These are phyloP conservation scores for Ascaphus truei DNA, from an alignment of 2,113 vertebrate genomes.

Conservation along the genomic window DNA sequence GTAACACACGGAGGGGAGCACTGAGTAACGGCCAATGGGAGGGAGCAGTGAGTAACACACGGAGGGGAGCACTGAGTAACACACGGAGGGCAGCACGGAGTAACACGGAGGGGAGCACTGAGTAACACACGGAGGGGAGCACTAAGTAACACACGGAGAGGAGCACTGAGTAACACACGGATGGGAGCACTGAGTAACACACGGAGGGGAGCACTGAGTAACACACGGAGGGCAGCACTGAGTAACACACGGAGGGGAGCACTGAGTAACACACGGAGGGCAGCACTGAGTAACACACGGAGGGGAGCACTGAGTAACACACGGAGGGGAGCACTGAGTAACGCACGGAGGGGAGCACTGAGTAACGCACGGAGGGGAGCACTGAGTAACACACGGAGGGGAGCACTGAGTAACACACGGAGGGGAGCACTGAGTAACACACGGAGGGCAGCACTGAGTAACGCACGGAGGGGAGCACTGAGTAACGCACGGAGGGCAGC, in stretches of 20 bases:
- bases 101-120: background rate
- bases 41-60: background rate
- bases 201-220: accelerated
- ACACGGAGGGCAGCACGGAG: accelerated
- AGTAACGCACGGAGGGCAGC: no score
- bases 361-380: no score
- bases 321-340: accelerated
- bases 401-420: no score
- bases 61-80: accelerated
- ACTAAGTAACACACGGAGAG: no score
- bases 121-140: accelerated
- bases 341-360: accelerated
- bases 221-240: background rate
- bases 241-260: background rate
- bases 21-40: no score
- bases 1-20: accelerated
- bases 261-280: accelerated
- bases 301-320: background rate
- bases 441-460: no score
- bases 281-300: no score
- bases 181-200: accelerated
- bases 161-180: background rate
- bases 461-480: no score
- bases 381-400: background rate
- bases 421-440: no score